phyloP scores from a whole-genome alignment of 2,113 vertebrate genomes.

The Cisticola juncidis region DNA sequence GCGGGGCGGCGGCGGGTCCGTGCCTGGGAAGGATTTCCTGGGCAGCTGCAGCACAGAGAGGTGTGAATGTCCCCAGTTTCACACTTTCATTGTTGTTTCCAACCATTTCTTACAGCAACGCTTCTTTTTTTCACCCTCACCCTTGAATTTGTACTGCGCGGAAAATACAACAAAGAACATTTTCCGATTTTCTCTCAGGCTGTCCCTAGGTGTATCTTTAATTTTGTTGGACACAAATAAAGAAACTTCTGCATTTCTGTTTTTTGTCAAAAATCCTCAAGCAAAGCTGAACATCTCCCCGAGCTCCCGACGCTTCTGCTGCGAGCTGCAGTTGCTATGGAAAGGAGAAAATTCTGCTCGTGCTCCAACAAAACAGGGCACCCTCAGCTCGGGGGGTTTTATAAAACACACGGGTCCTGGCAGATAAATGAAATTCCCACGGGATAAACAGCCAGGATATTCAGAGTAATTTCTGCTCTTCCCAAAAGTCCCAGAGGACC shows the following conservation, averaged over 20 bases:
- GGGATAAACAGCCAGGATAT: background rate
- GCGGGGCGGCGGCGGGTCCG: background rate
- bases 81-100: background rate
- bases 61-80: background rate
- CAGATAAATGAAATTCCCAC: background rate
- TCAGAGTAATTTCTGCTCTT: background rate
- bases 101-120: background rate
- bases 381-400: background rate
- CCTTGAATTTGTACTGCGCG: background rate
- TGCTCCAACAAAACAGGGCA: background rate
- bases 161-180: background rate
- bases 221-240: background rate
- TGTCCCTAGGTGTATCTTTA: background rate
- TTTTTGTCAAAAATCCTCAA: background rate
- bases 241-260: background rate
- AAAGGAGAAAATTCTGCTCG: background rate
- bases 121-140: background rate
- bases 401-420: background rate
- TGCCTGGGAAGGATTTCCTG: background rate
- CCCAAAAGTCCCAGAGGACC: background rate
- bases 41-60: background rate
- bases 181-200: background rate
- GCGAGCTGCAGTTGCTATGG: background rate
- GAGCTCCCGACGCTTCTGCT: background rate
- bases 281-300: background rate